Conservation (phyloP, 2,888 invertebrate species). For the Leucophenga montana region DNA sequence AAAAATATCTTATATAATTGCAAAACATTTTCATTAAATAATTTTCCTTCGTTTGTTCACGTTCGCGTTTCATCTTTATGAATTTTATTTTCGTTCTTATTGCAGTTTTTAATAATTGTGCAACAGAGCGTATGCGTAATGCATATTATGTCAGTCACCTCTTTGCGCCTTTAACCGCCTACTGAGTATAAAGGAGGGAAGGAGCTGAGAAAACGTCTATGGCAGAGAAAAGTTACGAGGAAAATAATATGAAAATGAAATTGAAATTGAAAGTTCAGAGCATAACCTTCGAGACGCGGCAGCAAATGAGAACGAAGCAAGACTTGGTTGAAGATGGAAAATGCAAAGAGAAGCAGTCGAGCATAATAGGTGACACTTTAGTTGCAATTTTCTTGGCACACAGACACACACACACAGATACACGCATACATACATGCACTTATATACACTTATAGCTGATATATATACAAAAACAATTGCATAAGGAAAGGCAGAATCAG, state of each 20-base stretch:
- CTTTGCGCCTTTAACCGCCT: too few species aligned
- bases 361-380: constrained; percentile 22
- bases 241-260: constrained; percentile 3
- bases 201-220: not conserved
- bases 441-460: too few species aligned
- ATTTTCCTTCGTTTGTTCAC: not conserved
- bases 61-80: not conserved
- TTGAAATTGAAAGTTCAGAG: not conserved
- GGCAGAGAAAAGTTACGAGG: not conserved
- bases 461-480: too few species aligned
- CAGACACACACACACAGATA: not conserved
- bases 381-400: constrained; percentile 15
- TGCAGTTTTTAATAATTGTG: constrained; percentile 23
- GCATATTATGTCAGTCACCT: constrained; percentile 1
- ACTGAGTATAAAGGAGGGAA: too few species aligned
- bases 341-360: not conserved
- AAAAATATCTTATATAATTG: not conserved
- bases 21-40: not conserved
- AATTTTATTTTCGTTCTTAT: constrained; percentile 6
- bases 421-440: not conserved
- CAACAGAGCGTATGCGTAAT: constrained; percentile 19
- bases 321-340: not conserved
- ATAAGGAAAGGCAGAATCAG: not conserved
- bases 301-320: not conserved
- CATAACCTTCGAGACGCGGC: constrained; percentile 16